Evolutionary conservation across 2,888 invertebrate genomes (phyloP).

Genomic region (Myopa testacea): DNA sequence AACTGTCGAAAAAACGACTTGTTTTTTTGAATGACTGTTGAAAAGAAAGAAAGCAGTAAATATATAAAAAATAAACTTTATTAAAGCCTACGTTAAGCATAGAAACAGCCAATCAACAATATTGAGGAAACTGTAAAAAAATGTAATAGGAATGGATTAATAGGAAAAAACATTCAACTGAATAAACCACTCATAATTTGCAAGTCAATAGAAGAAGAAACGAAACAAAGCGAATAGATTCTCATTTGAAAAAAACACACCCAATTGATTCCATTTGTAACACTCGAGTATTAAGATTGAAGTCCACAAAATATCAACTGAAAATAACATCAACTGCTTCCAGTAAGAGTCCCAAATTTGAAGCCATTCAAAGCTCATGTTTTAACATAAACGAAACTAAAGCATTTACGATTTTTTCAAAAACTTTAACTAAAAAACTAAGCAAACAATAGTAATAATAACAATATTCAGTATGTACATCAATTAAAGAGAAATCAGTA

Average conservation of each 20-base stretch:
- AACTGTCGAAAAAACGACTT: constrained; percentile 44
- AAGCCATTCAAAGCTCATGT: constrained; percentile 31
- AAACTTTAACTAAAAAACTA: constrained; percentile 42
- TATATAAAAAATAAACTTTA: constrained; percentile 24
- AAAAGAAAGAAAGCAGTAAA: constrained; percentile 46
- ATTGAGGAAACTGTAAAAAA: no score
- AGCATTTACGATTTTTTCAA: constrained; percentile 39
- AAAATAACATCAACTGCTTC: constrained; percentile 34
- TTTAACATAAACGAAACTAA: constrained; percentile 44
- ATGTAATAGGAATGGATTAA: no score
- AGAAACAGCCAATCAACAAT: constrained; percentile 6
- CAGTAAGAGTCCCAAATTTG: constrained; percentile 36
- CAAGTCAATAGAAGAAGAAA: no score
- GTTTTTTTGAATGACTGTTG: constrained; percentile 27
- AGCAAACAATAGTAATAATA: constrained; percentile 32
- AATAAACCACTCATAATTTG: no score
- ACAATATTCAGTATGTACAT: not conserved
- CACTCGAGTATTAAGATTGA: constrained; percentile 38
- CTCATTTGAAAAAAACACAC: constrained; percentile 17
- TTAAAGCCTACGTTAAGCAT: no score
- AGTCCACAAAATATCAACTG: constrained; percentile 40
- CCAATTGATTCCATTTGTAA: constrained; percentile 45
- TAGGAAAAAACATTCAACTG: no score
- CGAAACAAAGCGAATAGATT: no score
- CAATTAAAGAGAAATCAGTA: constrained; percentile 20